Base-by-base conservation (phyloP, 2,113 vertebrate species). In the Rhizomys pruinosus region DNA sequence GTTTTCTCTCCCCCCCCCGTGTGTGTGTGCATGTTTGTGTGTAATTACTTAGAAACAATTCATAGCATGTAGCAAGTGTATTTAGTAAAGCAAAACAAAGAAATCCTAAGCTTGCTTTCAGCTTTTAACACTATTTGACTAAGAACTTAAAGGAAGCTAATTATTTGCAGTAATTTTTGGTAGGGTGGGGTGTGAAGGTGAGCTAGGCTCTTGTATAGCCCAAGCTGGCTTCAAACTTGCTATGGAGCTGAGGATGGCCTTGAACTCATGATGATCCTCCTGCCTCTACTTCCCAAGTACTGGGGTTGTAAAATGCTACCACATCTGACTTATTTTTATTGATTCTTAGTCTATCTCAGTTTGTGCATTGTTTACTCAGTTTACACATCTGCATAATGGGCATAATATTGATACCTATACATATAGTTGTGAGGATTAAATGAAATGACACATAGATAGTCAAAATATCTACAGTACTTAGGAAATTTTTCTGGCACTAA, bases 81-180 rank as follows among this genome's bases (percentile, higher is more conserved):
- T 87, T 71, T 84, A 84, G 57, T 82, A 86, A 82, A 91, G 64
- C 44, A 94, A 90, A 95, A 27, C 66, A 79, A 71, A 27, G 66
- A 79, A 71, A 6, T 39, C 64, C 34, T 87, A 84, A 82, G 34
- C 15, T 92, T 87, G 71, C 37, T 79, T 95, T 82, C 64, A 86
- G 23, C 12, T 94, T 87, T 89, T 57, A 84, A 63, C 84, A 90
- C 84, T 92, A 76, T 64, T 59, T 66, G 25, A 57, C 22, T 90
- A 79, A 84, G 37, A 90, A 92, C 15, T 82, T 90, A 63, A 25
- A 89, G 47, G 78, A 93, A 88, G 42, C 39, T 69, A 39, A 90
- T 79, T 90, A 88, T 72, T 55, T 84, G 29, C 52, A 91, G 20
- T 68, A 20, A 34, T 44, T 84, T 61, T 17, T 37, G 23, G 34